Evolutionary conservation across 2,797 vertebrate genomes (phyloP).

Genomic region (Luscinia luscinia): DNA sequence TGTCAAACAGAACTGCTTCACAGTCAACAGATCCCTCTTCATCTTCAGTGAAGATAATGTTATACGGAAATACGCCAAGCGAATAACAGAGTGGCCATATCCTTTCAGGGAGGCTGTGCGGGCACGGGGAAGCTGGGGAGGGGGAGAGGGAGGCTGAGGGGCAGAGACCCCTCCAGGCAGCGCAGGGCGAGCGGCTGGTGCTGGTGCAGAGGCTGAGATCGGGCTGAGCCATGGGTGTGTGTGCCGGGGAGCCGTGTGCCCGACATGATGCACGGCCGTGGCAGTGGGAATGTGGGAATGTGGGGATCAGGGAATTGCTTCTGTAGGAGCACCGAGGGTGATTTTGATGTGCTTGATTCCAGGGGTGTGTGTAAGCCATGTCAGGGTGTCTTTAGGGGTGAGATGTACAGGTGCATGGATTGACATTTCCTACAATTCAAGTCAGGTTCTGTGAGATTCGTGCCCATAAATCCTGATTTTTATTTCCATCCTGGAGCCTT

Average conservation of each 20-base stretch:
- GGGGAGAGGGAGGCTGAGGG: neutral
- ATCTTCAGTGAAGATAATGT: constrained; percentile 98
- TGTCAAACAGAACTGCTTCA: constrained; percentile 96
- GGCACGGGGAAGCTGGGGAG: neutral
- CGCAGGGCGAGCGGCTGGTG: neutral
- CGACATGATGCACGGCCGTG: neutral
- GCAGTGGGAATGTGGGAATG: neutral
- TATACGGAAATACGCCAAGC: constrained; percentile 97
- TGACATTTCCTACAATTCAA: neutral
- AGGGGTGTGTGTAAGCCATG: neutral
- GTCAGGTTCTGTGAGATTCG: constrained; percentile 10
- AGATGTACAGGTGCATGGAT: neutral
- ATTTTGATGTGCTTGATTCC: neutral
- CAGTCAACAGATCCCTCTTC: constrained; percentile 97
- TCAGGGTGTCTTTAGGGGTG: neutral
- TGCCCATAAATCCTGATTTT: neutral
- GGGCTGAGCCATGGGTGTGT: neutral
- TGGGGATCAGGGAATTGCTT: neutral
- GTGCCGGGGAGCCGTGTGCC: neutral
- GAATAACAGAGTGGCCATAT: constrained; percentile 99
- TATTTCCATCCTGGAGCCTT: neutral
- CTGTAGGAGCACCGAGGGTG: neutral
- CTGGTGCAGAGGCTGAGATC: neutral
- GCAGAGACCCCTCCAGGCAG: neutral
- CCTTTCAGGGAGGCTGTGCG: constrained; percentile 76